Base-by-base conservation (phyloP, 37 sponge, comb jelly and placozoan genomes). In the Corticium candelabrum region DNA sequence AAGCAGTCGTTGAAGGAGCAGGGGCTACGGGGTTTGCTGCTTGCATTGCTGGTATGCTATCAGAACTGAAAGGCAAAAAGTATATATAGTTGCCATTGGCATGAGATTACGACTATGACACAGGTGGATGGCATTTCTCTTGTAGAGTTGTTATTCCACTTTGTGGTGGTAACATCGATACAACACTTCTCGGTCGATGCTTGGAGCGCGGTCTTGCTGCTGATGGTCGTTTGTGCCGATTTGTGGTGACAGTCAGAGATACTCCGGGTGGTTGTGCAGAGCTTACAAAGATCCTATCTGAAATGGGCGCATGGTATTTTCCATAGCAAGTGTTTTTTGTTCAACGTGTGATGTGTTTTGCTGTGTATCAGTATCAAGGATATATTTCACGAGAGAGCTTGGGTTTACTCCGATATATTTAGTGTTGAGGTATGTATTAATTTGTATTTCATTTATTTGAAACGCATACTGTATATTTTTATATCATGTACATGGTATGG, bases 101-200 rank as follows among this genome's bases (percentile, higher is more conserved):
- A n/a, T n/a, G n/a, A n/a, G n/a, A n/a, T n/a, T n/a, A n/a, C n/a
- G n/a, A n/a, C n/a, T n/a, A n/a, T n/a, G n/a, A n/a, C n/a, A n/a
- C n/a, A n/a, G n/a, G n/a, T n/a, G n/a, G n/a, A n/a, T n/a, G n/a
- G n/a, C n/a, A n/a, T n/a, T n/a, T n/a, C n/a, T n/a, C n/a, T n/a
- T n/a, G n/a, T 67, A 79, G 80, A 37, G 82, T 81, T 4, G 74
- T 75, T 3, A 74, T 70, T 1, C 36, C 73, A 3, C 75, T 93
- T 40, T 87, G 87, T 80, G 94, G 94, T 27, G 89, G 90, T 3
- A 93, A 93, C 69, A 93, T 93, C 35, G 94, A 93, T 78, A 93
- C 94, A 0, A 77, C 90, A 2, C 72, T 87, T 2, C 79, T 93
- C 7, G 90, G 90, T 0, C 50, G 94, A 41, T 93, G 94, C 77